A percentile compares a stretch with the other conserved stretches of the same genome.
Conservation (phyloP, 1,140 invertebrate genomes). For the Aphidius gifuensis region DNA sequence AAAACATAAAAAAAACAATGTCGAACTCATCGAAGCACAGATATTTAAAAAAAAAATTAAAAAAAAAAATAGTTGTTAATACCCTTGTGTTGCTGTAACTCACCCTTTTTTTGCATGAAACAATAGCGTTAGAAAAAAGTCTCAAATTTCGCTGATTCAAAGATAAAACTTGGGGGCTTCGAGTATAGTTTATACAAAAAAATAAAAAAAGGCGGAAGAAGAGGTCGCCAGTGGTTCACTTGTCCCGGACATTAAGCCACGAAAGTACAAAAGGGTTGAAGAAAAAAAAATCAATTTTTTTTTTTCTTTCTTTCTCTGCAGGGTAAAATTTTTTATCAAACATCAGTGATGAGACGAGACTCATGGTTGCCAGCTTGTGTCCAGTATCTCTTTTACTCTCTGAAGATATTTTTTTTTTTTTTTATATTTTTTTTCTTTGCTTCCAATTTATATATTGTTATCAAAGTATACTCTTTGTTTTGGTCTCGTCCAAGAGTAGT, state of each 20-base stretch:
- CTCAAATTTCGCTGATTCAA: conserved; percentile 57
- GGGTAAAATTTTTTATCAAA: not conserved
- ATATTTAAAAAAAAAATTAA: conserved; percentile 7
- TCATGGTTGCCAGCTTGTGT: conserved; percentile 7
- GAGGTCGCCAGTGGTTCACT: conserved; percentile 2
- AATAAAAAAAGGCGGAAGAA: conserved; percentile 8
- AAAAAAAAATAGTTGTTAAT: conserved; percentile 19
- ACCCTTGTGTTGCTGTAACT: conserved; percentile 25
- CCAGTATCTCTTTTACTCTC: conserved; percentile 11
- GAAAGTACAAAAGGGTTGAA: not conserved
- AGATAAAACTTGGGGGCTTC: conserved; percentile 37
- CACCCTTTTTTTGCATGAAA: conserved; percentile 44
- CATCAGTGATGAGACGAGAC: not conserved
- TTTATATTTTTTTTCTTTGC: conserved; percentile 6
- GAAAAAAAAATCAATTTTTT: no score
- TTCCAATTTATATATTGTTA: not conserved
- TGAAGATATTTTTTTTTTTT: conserved; percentile 1
- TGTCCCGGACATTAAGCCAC: conserved; percentile 1
- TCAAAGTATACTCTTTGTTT: no score
- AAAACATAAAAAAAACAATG: not conserved
- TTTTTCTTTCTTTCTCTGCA: not conserved
- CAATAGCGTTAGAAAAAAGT: conserved; percentile 52
- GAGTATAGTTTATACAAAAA: conserved; percentile 18
- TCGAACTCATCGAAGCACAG: conserved; percentile 1
- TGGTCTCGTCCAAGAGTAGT: no score